Evolutionary conservation across 2,888 invertebrate genomes (phyloP).

Genomic region (Atherix ibis): DNA sequence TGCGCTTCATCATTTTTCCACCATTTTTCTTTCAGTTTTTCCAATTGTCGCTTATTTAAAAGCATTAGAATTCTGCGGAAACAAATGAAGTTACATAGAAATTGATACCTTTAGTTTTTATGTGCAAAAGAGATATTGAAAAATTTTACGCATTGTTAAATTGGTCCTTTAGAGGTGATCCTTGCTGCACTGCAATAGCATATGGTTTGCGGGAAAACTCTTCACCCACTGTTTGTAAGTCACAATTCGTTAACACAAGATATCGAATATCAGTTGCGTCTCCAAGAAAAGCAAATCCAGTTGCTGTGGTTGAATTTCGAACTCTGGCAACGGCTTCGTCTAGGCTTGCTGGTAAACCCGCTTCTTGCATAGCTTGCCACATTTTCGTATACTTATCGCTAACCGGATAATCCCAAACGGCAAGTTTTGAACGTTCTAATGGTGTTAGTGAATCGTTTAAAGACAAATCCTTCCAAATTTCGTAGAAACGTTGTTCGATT

Average conservation of each 20-base stretch:
- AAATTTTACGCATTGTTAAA: slow-evolving; percentile 81
- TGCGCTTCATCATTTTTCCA: slow-evolving; percentile 83
- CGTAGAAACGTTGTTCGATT: slow-evolving; percentile 88
- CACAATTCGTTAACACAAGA: slow-evolving; percentile 34
- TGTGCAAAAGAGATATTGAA: not conserved
- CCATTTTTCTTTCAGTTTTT: slow-evolving; percentile 91
- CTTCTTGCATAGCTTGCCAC: slow-evolving; percentile 89
- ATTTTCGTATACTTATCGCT: slow-evolving; percentile 97
- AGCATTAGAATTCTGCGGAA: slow-evolving; percentile 66
- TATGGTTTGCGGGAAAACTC: slow-evolving; percentile 96
- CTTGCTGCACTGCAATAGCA: slow-evolving; percentile 92
- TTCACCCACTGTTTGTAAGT: slow-evolving; percentile 83
- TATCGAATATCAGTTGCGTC: slow-evolving; percentile 83
- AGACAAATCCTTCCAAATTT: slow-evolving; percentile 99
- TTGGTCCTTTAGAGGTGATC: slow-evolving; percentile 84
- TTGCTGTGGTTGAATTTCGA: slow-evolving; percentile 46
- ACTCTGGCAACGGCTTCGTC: slow-evolving; percentile 68
- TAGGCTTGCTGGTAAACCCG: slow-evolving; percentile 61
- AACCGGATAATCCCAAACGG: slow-evolving; percentile 98
- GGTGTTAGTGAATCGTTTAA: slow-evolving; percentile 83
- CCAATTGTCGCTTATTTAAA: slow-evolving; percentile 81
- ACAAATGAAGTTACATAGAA: not conserved
- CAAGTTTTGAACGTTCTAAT: slow-evolving; percentile 79
- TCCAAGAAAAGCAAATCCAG: slow-evolving; percentile 85
- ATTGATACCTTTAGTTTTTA: not conserved